Base-by-base conservation (phyloP, 1,140 invertebrate species). In the Temnothorax longispinosus region DNA sequence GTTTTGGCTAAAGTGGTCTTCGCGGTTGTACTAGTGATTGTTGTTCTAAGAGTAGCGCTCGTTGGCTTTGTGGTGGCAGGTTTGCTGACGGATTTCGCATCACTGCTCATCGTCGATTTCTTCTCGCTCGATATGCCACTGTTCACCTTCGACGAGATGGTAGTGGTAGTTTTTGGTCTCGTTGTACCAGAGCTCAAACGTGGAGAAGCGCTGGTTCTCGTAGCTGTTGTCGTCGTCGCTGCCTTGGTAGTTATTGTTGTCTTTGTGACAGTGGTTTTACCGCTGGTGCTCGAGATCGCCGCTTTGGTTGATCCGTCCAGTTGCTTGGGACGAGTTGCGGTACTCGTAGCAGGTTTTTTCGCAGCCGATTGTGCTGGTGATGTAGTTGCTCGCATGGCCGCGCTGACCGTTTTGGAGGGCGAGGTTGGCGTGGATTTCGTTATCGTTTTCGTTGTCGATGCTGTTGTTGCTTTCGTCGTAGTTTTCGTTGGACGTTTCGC, bases 81-180 rank as follows among this genome's bases (percentile, higher is more conserved):
- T 87, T 92, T 95, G 15, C 77, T 88, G 0, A 87, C n/a, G 6
- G 90, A 47, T 87, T 96, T 96, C 0, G 95, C 94, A 41, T 96
- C 96, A 11, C 96, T 96, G 88, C 96, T 97, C 0, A 94, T 90
- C 1, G 95, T 84, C 0, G 96, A 92, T 88, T 96, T 96, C 75
- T 95, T 95, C 4, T 95, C 95, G 0, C 89, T 58, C 13, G 67
- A 15, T 27, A n/a, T 0, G 18, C 27, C 18, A 10, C 77, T n/a
- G 38, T 67, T 72, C 3, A 75, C 10, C 44, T 86, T 86, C 5
- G 80, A 18, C 8, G 69, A 44, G 1, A 64, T 76, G 8, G 88
- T 69, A 0, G 87, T 32, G 4, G 72, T 47, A 2, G 89, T 54
- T 72, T 75, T 93, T 87, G 92, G 84, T 87, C 95, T 96, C 0